phyloP scores from a whole-genome alignment of 2,113 vertebrate genomes.

The Pterocles orientalis region DNA sequence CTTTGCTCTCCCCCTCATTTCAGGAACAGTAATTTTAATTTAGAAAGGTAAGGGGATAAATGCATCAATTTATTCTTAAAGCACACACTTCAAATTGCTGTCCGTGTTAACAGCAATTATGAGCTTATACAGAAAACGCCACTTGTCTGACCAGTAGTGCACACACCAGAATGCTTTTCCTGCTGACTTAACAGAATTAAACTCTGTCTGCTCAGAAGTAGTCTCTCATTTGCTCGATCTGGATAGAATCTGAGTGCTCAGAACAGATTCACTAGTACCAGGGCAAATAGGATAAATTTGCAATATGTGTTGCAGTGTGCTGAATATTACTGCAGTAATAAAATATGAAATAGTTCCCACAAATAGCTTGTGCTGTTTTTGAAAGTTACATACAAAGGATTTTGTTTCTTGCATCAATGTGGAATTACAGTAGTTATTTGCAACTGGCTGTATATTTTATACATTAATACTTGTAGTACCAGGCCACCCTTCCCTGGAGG shows the following conservation, averaged over 20 bases:
- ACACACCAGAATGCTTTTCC: not conserved
- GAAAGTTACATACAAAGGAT: not conserved
- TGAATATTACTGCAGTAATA: not conserved
- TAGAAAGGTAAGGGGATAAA: not conserved
- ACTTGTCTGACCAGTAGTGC: not conserved
- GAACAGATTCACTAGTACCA: not conserved
- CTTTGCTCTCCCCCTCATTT: not conserved
- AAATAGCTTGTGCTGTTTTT: not conserved
- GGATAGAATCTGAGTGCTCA: accelerated
- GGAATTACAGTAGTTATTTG: not conserved
- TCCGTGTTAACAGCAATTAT: not conserved
- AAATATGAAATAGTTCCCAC: not conserved
- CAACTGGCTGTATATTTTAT: not conserved
- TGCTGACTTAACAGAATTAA: not conserved
- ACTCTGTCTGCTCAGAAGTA: not conserved
- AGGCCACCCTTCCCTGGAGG: not conserved
- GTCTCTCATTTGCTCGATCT: not conserved
- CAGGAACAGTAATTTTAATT: not conserved
- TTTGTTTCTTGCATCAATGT: not conserved
- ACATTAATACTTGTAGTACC: not conserved
- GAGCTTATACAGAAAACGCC: not conserved
- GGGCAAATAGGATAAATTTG: not conserved
- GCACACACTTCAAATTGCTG: not conserved
- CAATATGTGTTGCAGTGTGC: not conserved
- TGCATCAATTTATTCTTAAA: not conserved